These are phyloP conservation scores for Pseudomyrmex gracilis DNA, from an alignment of 1,140 invertebrate species.

Conservation along the genomic window DNA sequence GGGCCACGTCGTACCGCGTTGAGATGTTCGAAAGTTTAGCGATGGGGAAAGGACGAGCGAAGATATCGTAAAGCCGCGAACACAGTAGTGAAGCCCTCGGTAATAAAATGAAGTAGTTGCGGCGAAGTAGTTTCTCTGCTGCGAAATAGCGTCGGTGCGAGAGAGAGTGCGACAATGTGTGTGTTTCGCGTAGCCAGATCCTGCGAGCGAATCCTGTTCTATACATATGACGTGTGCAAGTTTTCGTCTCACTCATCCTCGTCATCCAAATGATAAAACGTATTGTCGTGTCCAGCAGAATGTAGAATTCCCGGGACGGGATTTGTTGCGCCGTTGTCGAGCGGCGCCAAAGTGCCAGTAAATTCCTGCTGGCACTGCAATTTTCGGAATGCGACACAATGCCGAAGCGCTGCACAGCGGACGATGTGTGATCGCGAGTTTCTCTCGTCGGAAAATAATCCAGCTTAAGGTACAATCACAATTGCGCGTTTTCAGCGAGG, in stretches of 20 bases:
- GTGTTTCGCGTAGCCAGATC: too few species aligned
- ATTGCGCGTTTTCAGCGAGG: constrained; percentile 6
- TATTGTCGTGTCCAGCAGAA: constrained; percentile 36
- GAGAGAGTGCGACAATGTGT: neutral
- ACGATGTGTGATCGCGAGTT: neutral
- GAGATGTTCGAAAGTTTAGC: constrained; percentile 63
- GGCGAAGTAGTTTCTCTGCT: constrained; percentile 53
- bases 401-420: neutral
- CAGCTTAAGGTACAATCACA: constrained; percentile 36
- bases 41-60: constrained; percentile 28
- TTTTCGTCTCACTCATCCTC: constrained; percentile 3
- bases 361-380: constrained; percentile 47
- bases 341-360: constrained; percentile 29
- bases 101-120: constrained; percentile 71
- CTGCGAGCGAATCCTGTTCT: too few species aligned
- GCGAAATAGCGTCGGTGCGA: neutral
- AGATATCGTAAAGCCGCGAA: constrained; percentile 59
- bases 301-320: constrained; percentile 36
- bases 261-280: constrained; percentile 45
- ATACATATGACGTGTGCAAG: neutral
- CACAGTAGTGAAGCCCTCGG: constrained; percentile 44
- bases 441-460: constrained; percentile 38
- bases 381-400: constrained; percentile 55
- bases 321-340: constrained; percentile 46
- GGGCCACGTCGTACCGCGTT: neutral